Evolutionary conservation across 1,140 invertebrate species (phyloP).

Genomic region (Cardiocondyla obscurior): DNA sequence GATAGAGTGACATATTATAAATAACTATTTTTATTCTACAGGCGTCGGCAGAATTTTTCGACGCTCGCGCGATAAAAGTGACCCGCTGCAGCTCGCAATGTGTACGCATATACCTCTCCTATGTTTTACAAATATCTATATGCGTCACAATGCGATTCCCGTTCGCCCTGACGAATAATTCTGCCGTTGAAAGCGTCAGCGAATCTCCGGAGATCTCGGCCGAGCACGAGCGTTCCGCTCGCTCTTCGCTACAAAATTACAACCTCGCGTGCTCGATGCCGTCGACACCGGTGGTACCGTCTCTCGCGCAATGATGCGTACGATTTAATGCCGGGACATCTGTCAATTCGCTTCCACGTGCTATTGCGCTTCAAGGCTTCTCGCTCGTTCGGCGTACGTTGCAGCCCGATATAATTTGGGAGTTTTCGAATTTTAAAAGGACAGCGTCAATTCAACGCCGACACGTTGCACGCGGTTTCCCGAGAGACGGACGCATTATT

Average conservation of each 20-base stretch:
- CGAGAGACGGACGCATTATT: background rate
- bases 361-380: background rate
- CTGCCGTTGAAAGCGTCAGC: conserved; percentile 2
- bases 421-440: background rate
- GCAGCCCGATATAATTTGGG: background rate
- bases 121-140: background rate
- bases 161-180: conserved; percentile 8
- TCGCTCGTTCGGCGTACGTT: background rate
- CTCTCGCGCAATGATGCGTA: background rate
- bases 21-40: conserved; percentile 55
- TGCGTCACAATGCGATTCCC: background rate
- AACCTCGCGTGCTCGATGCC: conserved; percentile 5
- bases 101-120: background rate
- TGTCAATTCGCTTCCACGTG: background rate
- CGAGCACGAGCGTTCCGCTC: conserved; percentile 12
- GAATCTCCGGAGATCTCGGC: conserved; percentile 32
- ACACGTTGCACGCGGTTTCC: background rate
- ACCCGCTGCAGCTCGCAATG: background rate
- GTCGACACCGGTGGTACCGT: background rate
- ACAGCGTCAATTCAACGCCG: background rate
- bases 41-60: conserved; percentile 38
- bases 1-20: conserved; percentile 41
- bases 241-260: conserved; percentile 24
- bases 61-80: background rate
- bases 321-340: background rate